Evolutionary conservation across 1,140 invertebrate genomes (phyloP), one percentile per base, ranked within the genome.

Genomic region (Doryteuthis pealeii): DNA sequence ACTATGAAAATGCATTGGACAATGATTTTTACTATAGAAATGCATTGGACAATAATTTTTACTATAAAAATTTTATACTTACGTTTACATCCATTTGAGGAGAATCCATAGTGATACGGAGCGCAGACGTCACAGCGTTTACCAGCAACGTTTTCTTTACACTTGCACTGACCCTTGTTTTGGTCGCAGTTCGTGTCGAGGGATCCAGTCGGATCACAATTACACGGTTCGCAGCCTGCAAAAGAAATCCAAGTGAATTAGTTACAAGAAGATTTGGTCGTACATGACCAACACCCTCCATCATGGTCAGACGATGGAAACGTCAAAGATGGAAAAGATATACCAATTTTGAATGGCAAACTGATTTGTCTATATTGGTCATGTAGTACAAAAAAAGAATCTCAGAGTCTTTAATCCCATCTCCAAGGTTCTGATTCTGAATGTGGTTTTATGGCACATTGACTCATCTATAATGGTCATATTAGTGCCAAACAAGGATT

Each of bases 61-160:
- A n/a, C n/a, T n/a, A n/a, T n/a, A 40, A 40, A 40, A 40, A 5
- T 40, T 10, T 40, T 3, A n/a, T 62, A 91, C 90, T 90, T 88
- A 95, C 95, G 90, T 86, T 92, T 90, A 83, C 96, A 98, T 22
- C 96, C 96, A 35, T 90, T 89, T 1, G 89, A 85, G 0, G 93
- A 93, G 81, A 96, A 95, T 69, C 95, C 96, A 86, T 92, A 98
- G 89, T 93, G 93, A 32, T 92, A 92, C 2, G 91, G 89, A 22
- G 93, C 86, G 89, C 96, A 99, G 18, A 86, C 84, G 81, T 95
- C 92, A 86, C 96, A 98, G 35, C 90, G 90, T 22, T 89, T 85
- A 0, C 96, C 95, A n/a, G 91, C 92, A 0, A 98, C 92, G 5
- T 96, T 96, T 4, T 91, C 90, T 79, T 94, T 93, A 88, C 96